These are phyloP conservation scores for Omphaloscelis lunosa DNA, from an alignment of 2,888 invertebrate species.

Conservation along the genomic window DNA sequence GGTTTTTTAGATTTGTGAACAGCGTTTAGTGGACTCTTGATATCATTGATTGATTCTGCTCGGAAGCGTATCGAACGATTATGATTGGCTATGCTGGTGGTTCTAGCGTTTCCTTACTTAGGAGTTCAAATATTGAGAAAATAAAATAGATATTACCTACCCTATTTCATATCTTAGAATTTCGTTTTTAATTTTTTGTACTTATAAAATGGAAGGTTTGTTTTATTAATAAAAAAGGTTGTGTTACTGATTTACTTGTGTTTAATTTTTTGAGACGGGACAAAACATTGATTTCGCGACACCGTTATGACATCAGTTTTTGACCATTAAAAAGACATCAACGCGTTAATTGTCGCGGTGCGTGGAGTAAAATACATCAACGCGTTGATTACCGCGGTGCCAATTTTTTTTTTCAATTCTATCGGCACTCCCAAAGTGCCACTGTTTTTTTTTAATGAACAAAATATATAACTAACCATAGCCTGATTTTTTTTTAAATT, in stretches of 20 bases:
- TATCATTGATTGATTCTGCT: background rate
- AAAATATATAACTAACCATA: no score
- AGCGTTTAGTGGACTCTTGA: background rate
- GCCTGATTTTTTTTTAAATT: no score
- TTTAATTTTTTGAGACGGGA: no score
- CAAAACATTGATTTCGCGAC: no score
- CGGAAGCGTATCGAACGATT: background rate
- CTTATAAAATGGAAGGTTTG: conserved; percentile 26
- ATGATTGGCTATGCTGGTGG: background rate
- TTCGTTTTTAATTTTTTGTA: conserved; percentile 38
- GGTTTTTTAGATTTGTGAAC: background rate
- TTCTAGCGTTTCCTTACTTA: background rate
- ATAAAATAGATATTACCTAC: background rate
- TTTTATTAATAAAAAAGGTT: conserved; percentile 41
- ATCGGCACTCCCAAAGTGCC: no score
- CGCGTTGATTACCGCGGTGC: no score
- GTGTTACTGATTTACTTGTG: conserved; percentile 8
- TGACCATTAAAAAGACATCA: no score
- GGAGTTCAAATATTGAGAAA: background rate
- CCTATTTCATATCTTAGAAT: background rate
- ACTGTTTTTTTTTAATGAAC: no score
- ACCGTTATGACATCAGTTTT: no score
- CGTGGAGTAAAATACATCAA: no score
- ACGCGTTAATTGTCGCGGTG: no score
- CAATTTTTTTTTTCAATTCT: no score